phyloP scores from a whole-genome alignment of 2,113 vertebrate genomes.

The Microtus richardsoni region DNA sequence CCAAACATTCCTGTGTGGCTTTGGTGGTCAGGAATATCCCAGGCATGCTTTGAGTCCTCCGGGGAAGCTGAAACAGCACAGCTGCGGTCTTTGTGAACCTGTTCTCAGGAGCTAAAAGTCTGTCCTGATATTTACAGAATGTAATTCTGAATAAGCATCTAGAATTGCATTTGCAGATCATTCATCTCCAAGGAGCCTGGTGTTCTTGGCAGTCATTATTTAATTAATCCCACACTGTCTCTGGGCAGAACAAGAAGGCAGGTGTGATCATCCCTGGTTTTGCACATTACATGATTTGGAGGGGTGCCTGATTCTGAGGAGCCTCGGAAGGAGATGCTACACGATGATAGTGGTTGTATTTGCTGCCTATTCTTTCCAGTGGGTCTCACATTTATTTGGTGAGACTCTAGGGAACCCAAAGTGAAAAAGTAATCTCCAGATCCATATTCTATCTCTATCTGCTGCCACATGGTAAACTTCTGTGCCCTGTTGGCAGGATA shows the following conservation, averaged over 20 bases:
- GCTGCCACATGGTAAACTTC: not conserved
- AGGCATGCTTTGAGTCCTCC: conserved; percentile 30
- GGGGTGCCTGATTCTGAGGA: conserved; percentile 62
- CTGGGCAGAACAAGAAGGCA: conserved; percentile 58
- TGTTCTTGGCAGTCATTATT: conserved; percentile 79
- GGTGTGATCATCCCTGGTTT: conserved; percentile 74
- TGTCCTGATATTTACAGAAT: conserved; percentile 79
- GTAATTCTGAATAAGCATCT: conserved; percentile 73
- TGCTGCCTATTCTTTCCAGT: conserved; percentile 13
- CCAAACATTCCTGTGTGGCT: too few relatives aligned
- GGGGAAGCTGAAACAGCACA: conserved; percentile 5
- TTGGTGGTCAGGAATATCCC: conserved; percentile 60
- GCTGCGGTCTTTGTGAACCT: conserved; percentile 36
- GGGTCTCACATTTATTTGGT: not conserved
- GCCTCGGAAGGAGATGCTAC: conserved; percentile 53
- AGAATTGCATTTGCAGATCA: conserved; percentile 70
- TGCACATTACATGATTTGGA: conserved; percentile 71
- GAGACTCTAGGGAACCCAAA: not conserved
- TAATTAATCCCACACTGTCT: conserved; percentile 77
- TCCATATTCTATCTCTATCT: not conserved
- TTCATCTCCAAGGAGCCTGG: conserved; percentile 68
- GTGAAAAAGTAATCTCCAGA: not conserved
- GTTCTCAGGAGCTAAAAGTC: conserved; percentile 58
- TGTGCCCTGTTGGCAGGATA: not conserved
- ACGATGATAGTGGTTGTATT: conserved; percentile 47